These are phyloP conservation scores for Zaprionus camerounensis DNA, from an alignment of 1,140 invertebrate species.

Conservation along the genomic window DNA sequence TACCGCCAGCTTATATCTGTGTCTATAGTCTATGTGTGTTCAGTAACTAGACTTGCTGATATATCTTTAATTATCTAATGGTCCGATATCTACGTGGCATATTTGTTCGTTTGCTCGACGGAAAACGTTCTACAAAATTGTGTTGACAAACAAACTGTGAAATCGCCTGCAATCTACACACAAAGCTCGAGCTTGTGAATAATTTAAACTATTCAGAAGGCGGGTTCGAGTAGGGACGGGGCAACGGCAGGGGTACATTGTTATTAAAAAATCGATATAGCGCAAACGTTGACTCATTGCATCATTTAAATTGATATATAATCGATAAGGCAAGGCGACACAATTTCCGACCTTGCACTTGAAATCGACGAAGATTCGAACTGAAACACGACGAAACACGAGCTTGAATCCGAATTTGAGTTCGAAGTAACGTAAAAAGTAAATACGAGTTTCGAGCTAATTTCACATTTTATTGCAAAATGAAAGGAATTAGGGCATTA, in stretches of 20 bases:
- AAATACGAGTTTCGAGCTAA: not conserved
- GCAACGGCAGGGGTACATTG: conserved; percentile 3
- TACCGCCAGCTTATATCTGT: not conserved
- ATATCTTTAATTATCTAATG: conserved; percentile 5
- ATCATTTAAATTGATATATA: conserved; percentile 45
- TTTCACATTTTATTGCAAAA: conserved; percentile 62
- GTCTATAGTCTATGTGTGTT: not conserved
- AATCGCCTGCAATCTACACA: not conserved
- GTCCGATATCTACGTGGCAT: conserved; percentile 7
- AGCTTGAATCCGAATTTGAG: not conserved
- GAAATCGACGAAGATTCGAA: not conserved
- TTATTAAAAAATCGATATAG: conserved; percentile 75
- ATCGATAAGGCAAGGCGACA: conserved; percentile 60
- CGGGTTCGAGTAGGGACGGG: not conserved
- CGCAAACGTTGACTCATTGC: conserved; percentile 53
- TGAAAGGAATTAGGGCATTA: conserved; percentile 42
- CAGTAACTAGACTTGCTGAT: not conserved
- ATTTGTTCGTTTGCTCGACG: conserved; percentile 10
- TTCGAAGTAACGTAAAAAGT: not conserved
- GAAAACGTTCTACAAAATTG: not conserved
- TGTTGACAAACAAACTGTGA: not conserved
- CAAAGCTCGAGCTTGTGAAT: conserved; percentile 46
- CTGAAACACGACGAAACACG: not conserved
- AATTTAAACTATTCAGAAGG: conserved; percentile 57
- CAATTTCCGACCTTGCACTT: conserved; percentile 49